These are phyloP conservation scores for Pseudomyrmex concolor DNA, from an alignment of 1,140 invertebrate species.

Conservation along the genomic window DNA sequence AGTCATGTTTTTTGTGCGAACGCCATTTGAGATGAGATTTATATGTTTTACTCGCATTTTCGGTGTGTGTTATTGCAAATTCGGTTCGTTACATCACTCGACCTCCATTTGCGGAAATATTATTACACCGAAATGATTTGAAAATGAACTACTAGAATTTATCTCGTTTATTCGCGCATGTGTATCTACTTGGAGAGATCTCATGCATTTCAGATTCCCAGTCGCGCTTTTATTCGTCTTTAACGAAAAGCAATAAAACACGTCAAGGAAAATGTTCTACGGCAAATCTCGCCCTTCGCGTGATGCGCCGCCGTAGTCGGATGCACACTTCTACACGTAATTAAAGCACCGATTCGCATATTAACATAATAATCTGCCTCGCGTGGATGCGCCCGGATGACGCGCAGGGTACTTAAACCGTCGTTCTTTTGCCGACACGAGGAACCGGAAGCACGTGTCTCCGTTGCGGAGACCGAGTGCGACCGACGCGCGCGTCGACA, in stretches of 20 bases:
- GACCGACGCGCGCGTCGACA: constrained; percentile 8
- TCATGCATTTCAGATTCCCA: no score
- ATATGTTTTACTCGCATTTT: background rate
- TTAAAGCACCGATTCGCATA: constrained; percentile 61
- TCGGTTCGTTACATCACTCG: background rate
- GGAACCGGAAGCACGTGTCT: constrained; percentile 70
- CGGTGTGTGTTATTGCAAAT: background rate
- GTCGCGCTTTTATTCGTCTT: background rate
- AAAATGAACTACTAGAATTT: background rate
- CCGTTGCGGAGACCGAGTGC: constrained; percentile 30
- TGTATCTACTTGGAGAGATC: no score
- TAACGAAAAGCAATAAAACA: background rate
- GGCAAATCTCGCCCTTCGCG: constrained; percentile 13
- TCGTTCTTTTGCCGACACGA: constrained; percentile 48
- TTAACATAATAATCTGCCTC: constrained; percentile 66
- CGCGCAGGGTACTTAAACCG: constrained; percentile 34
- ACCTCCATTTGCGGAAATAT: background rate
- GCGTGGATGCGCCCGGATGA: constrained; percentile 61
- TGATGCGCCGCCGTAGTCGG: constrained; percentile 50
- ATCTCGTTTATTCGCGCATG: no score
- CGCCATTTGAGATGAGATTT: constrained; percentile 5
- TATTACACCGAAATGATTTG: background rate
- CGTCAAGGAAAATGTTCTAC: constrained; percentile 10
- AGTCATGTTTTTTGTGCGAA: background rate
- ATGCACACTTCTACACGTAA: constrained; percentile 60